Conservation (phyloP, 2,797 vertebrate species). For the Sebastes elongatus region DNA sequence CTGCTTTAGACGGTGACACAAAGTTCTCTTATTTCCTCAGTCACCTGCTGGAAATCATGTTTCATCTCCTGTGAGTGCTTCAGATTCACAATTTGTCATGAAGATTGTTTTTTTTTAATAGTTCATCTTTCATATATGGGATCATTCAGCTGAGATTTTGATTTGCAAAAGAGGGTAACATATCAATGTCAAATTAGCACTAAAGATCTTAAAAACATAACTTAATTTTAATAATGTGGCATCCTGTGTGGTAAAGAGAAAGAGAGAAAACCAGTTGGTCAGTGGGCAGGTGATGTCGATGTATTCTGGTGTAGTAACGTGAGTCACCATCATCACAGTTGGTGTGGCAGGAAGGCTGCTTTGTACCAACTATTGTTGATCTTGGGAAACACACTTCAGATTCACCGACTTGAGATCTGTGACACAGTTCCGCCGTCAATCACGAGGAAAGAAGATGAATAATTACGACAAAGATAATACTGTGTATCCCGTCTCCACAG, state of each 20-base stretch:
- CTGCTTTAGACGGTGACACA: neutral
- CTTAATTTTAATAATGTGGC: neutral
- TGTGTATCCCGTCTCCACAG: neutral
- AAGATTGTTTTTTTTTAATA: neutral
- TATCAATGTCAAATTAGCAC: neutral
- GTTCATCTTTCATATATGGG: neutral
- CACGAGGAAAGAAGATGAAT: neutral
- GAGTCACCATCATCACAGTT: neutral
- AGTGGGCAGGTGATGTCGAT: constrained; percentile 18
- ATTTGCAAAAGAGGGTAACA: neutral
- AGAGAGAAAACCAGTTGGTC: constrained; percentile 11
- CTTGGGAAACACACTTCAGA: neutral
- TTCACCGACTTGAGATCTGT: neutral
- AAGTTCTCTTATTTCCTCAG: neutral
- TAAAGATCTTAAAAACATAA: neutral
- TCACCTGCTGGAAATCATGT: neutral
- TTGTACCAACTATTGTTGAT: neutral
- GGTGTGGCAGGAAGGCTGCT: neutral
- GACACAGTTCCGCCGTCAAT: neutral
- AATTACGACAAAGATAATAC: neutral
- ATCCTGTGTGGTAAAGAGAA: neutral
- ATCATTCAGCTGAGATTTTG: neutral
- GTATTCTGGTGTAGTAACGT: constrained; percentile 10
- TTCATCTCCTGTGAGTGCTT: neutral
- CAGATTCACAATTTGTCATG: neutral